Percentiles rank a stretch among this genome's conserved stretches.
Conservation (phyloP, 2,113 vertebrate genomes). For the Eudyptes chrysolophus region DNA sequence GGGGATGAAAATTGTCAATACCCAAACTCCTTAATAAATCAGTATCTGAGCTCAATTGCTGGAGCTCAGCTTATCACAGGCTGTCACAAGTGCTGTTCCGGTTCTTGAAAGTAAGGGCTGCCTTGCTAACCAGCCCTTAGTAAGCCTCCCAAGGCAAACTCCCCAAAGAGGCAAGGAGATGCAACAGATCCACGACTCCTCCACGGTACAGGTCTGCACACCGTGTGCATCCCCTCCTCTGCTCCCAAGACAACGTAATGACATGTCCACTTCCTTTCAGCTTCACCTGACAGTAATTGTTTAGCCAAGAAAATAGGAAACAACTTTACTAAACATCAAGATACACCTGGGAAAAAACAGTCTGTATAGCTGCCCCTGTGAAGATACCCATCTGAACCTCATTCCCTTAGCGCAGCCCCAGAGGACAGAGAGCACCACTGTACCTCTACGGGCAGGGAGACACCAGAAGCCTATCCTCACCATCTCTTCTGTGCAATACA, state of each 20-base stretch:
- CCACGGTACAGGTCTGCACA: neutral
- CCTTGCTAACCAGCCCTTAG: neutral
- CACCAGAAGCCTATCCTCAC: neutral
- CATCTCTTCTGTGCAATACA: neutral
- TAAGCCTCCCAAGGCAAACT: neutral
- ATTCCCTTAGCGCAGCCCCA: neutral
- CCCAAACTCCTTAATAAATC: neutral
- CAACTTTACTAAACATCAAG: neutral
- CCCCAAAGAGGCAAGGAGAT: neutral
- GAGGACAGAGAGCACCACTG: neutral
- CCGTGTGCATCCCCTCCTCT: neutral
- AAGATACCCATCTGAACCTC: neutral
- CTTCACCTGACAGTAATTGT: neutral
- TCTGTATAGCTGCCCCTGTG: neutral
- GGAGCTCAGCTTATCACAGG: neutral
- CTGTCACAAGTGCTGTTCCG: neutral
- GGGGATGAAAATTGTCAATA: neutral
- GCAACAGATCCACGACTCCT: neutral
- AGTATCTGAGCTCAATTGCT: neutral
- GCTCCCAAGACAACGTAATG: rapidly evolving
- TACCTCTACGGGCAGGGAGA: neutral
- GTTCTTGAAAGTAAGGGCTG: neutral
- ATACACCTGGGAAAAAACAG: neutral
- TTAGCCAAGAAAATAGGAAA: neutral
- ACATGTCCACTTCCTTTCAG: neutral